These are phyloP conservation scores for Bubo scandiacus DNA, from an alignment of 2,113 vertebrate species.

Conservation along the genomic window DNA sequence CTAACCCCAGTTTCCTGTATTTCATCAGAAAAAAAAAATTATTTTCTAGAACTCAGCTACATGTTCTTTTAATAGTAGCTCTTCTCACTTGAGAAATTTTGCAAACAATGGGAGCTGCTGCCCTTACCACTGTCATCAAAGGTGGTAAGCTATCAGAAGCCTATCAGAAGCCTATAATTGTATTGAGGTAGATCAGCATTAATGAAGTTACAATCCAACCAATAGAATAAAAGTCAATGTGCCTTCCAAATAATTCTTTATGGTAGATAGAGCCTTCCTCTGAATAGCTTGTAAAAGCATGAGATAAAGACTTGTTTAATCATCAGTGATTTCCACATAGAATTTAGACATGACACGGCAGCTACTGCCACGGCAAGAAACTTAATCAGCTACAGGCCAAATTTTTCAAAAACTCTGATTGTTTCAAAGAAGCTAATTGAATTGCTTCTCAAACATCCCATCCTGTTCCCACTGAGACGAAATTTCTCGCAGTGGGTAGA, in stretches of 20 bases:
- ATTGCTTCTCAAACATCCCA: not conserved
- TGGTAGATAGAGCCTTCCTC: not conserved
- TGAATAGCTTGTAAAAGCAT: not conserved
- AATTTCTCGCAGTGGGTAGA: not conserved
- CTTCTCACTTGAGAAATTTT: not conserved
- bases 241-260: not conserved
- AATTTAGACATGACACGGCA: not conserved
- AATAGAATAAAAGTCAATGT: not conserved
- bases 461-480: not conserved
- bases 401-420: not conserved
- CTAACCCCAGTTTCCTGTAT: slow-evolving; percentile 16
- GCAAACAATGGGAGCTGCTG: not conserved
- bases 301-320: slow-evolving; percentile 4
- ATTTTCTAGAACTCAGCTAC: not conserved
- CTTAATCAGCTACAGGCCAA: not conserved
- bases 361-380: not conserved
- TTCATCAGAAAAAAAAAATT: not conserved
- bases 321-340: not conserved
- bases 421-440: not conserved
- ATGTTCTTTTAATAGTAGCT: not conserved
- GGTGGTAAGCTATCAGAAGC: not conserved
- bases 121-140: not conserved
- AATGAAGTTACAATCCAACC: not conserved
- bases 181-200: not conserved
- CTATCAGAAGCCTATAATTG: not conserved